Evolutionary conservation across 2,888 invertebrate species (phyloP).

Genomic region (Cheilosia scutellata): DNA sequence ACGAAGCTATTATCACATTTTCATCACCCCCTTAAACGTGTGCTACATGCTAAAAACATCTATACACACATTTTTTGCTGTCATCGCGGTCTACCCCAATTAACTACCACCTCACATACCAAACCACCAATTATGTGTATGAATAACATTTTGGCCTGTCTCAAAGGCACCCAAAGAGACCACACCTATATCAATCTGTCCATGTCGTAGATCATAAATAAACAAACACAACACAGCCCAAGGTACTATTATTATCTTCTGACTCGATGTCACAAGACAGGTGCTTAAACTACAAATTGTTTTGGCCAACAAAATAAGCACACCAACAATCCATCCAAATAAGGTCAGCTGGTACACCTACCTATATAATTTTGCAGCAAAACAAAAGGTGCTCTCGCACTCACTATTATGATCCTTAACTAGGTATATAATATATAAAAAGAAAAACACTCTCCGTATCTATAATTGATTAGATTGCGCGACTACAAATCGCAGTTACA

Average conservation of each 20-base stretch:
- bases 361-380: neutral
- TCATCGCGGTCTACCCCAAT: conserved; percentile 53
- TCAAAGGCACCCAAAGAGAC: conserved; percentile 17
- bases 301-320: neutral
- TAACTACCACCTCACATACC: conserved; percentile 58
- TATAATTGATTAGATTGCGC: conserved; percentile 52
- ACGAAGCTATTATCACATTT: conserved; percentile 67
- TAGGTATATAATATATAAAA: neutral
- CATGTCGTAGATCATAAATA: conserved; percentile 52
- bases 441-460: conserved; percentile 23
- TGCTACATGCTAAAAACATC: conserved; percentile 29
- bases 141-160: conserved; percentile 41
- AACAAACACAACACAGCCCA: conserved; percentile 16
- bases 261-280: conserved; percentile 47
- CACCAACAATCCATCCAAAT: neutral
- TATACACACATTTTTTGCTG: conserved; percentile 27
- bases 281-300: conserved; percentile 18
- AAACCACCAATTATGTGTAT: conserved; percentile 60
- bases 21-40: conserved; percentile 53
- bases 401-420: conserved; percentile 20
- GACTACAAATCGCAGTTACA: conserved; percentile 2
- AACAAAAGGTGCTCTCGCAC: neutral
- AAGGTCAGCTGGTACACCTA: conserved; percentile 33
- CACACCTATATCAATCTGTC: conserved; percentile 51
- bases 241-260: neutral